These are phyloP conservation scores for Lindbergichthys nudifrons DNA, from an alignment of 2,797 vertebrate species.

Conservation along the genomic window DNA sequence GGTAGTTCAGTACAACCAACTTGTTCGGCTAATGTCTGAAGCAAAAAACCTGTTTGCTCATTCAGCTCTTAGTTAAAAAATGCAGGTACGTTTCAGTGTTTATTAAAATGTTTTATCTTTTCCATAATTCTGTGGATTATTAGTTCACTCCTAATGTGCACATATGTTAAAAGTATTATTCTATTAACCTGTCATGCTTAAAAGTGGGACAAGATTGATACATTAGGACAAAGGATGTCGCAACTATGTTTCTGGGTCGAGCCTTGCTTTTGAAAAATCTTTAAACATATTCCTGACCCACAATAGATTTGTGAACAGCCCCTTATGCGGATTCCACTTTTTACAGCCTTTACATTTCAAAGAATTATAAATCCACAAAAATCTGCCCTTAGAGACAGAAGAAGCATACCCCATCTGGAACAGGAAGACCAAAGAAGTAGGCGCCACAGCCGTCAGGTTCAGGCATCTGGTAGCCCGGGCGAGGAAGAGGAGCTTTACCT, in stretches of 20 bases:
- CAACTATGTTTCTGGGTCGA: neutral
- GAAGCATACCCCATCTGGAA: constrained; percentile 90
- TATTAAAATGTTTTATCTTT: neutral
- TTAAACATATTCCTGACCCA: neutral
- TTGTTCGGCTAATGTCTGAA: neutral
- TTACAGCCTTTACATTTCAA: neutral
- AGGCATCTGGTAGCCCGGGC: constrained; percentile 89
- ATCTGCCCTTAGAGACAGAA: constrained; percentile 51
- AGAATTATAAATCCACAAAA: neutral
- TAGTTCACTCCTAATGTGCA: neutral
- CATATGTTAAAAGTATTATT: neutral
- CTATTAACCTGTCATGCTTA: neutral
- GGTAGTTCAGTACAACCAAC: neutral
- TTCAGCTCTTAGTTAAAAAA: neutral
- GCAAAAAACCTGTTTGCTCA: neutral
- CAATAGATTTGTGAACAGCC: neutral
- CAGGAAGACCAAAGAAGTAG: constrained; percentile 93
- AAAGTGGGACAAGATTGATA: neutral
- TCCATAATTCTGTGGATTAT: neutral
- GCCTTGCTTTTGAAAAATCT: neutral
- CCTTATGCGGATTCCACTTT: neutral
- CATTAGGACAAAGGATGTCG: neutral
- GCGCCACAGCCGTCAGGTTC: constrained; percentile 93
- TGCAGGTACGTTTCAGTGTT: neutral
- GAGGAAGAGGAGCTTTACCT: constrained; percentile 93